Evolutionary conservation across 92 coral and sea anemone genomes (phyloP).

Genomic region (Desmophyllum pertusum): DNA sequence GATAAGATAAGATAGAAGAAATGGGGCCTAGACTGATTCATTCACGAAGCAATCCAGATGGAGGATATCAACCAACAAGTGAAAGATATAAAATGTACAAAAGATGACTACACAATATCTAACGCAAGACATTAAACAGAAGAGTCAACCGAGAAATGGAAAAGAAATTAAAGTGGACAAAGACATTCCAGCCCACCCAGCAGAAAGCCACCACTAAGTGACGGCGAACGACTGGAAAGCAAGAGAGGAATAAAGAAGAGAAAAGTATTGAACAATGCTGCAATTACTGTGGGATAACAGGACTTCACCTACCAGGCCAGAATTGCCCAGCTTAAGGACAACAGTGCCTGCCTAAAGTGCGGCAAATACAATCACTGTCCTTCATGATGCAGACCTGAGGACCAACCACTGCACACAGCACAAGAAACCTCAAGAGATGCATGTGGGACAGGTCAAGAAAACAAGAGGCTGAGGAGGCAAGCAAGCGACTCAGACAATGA

Average conservation of each 20-base stretch:
- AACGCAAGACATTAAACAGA: no score
- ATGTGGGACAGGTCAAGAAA: slow-evolving; percentile 34
- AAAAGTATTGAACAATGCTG: slow-evolving; percentile 26
- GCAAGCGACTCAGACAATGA: slow-evolving; percentile 59
- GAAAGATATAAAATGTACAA: no score
- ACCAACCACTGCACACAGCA: neutral
- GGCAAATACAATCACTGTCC: slow-evolving; percentile 66
- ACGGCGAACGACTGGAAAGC: slow-evolving; percentile 11
- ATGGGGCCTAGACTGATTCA: no score
- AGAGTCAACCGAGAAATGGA: no score
- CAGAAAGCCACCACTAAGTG: neutral
- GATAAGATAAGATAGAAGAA: no score
- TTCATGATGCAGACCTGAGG: slow-evolving; percentile 39
- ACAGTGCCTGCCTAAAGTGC: slow-evolving; percentile 67
- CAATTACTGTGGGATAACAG: slow-evolving; percentile 65
- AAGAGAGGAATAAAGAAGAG: slow-evolving; percentile 17
- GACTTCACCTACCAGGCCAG: slow-evolving; percentile 55
- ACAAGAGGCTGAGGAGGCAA: slow-evolving; percentile 28
- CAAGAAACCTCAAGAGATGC: neutral
- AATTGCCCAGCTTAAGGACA: slow-evolving; percentile 68
- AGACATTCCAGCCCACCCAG: no score
- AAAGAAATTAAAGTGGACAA: slow-evolving; percentile 29
- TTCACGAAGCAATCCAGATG: no score
- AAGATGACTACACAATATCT: no score
- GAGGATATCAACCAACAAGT: no score